phyloP scores from a whole-genome alignment of 2,888 invertebrate genomes.

The Maniola hyperantus region DNA sequence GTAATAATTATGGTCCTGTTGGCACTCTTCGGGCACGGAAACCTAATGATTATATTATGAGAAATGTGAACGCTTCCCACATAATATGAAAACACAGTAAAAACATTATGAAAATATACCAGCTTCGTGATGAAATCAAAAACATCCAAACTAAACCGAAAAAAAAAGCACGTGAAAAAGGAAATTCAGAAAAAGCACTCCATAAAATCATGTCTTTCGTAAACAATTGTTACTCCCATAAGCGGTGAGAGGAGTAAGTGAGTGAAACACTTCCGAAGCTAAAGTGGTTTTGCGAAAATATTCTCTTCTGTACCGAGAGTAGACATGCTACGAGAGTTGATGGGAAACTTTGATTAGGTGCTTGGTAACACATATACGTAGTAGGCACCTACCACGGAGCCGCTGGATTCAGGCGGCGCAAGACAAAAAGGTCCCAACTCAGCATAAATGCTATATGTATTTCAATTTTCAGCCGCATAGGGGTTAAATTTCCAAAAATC shows the following conservation, averaged over 20 bases:
- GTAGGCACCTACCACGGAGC: too few relatives aligned
- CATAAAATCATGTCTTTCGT: constrained; percentile 25
- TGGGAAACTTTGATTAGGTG: neutral
- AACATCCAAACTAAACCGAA: neutral
- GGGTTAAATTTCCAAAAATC: too few relatives aligned
- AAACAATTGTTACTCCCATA: constrained; percentile 23
- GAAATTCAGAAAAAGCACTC: constrained; percentile 18
- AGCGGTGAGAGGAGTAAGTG: constrained; percentile 7
- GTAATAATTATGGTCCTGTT: too few relatives aligned
- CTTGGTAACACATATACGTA: too few relatives aligned
- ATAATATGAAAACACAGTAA: neutral
- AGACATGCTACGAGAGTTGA: constrained; percentile 1
- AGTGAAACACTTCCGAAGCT: constrained; percentile 25
- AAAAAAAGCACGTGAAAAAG: constrained; percentile 12
- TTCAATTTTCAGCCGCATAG: too few relatives aligned
- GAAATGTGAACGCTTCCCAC: neutral
- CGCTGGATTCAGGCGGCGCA: too few relatives aligned
- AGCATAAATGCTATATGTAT: too few relatives aligned
- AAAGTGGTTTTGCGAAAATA: constrained; percentile 26
- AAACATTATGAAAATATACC: neutral
- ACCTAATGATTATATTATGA: too few relatives aligned
- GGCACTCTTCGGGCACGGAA: too few relatives aligned
- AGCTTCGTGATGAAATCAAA: constrained; percentile 10
- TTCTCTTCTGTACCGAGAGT: constrained; percentile 13
- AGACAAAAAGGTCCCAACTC: too few relatives aligned